phyloP scores from a whole-genome alignment of 1,140 invertebrate species.

The Chelonus insularis region DNA sequence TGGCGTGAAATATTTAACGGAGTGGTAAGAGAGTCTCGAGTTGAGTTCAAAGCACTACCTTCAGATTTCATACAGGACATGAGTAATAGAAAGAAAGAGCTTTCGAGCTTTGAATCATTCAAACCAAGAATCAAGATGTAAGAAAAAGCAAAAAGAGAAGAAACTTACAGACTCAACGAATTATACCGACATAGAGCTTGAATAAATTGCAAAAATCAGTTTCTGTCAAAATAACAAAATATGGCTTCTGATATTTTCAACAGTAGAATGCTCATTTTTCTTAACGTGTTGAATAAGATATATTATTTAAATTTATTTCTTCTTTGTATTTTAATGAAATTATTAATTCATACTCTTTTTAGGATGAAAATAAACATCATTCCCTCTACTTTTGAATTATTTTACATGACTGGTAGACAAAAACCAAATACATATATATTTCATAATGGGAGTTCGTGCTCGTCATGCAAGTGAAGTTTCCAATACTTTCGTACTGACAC shows the following conservation, averaged over 20 bases:
- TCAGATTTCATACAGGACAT: not conserved
- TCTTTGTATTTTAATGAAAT: no score
- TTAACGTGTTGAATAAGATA: no score
- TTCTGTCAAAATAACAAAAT: not conserved
- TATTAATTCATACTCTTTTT: no score
- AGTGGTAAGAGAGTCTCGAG: not conserved
- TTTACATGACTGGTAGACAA: no score
- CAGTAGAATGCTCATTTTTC: no score
- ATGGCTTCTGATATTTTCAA: not conserved
- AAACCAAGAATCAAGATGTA: not conserved
- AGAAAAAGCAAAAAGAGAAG: not conserved
- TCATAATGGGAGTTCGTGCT: slow-evolving; percentile 3
- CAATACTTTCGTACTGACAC: not conserved
- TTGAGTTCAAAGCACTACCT: not conserved
- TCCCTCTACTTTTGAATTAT: no score
- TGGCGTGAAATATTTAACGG: slow-evolving; percentile 8
- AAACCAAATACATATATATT: no score
- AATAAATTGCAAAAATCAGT: slow-evolving; percentile 3
- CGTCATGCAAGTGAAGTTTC: slow-evolving; percentile 5
- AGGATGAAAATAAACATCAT: no score
- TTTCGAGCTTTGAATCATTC: slow-evolving; percentile 4
- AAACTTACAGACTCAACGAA: not conserved
- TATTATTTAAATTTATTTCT: no score
- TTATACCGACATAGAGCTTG: not conserved
- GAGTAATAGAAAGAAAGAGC: not conserved